Conservation (phyloP, 2,888 invertebrate species). For the Rhaphigaster nebulosa region DNA sequence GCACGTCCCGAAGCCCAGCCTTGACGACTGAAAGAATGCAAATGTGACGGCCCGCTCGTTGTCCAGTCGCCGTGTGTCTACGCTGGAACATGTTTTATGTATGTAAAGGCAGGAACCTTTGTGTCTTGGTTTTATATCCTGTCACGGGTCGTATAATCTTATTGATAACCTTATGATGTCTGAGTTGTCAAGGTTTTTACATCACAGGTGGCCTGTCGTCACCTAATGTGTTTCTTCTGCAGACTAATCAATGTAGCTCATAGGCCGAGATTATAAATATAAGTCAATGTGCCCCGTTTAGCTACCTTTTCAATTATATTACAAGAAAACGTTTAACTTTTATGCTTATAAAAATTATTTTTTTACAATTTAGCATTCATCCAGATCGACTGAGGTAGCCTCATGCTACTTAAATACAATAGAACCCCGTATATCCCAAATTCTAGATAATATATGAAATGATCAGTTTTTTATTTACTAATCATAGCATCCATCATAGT, state of each 20-base stretch:
- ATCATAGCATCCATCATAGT: too few species aligned
- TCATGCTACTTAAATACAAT: too few species aligned
- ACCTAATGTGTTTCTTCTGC: neutral
- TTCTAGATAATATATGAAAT: too few species aligned
- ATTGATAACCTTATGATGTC: slow-evolving; percentile 30
- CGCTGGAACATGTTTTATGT: neutral
- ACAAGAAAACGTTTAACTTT: too few species aligned
- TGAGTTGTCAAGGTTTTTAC: neutral
- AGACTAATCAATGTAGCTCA: neutral
- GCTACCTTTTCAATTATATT: too few species aligned
- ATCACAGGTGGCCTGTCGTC: neutral
- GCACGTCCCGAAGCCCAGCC: neutral
- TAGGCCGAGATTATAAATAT: neutral
- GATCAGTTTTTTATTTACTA: too few species aligned
- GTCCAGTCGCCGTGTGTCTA: neutral
- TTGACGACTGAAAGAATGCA: neutral
- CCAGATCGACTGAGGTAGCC: too few species aligned
- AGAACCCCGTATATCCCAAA: too few species aligned
- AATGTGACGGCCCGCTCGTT: neutral
- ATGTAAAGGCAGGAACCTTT: neutral
- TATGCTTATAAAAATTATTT: too few species aligned
- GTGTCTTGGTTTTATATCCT: slow-evolving; percentile 6
- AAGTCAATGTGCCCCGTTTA: too few species aligned
- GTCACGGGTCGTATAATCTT: neutral
- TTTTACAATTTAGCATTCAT: too few species aligned